Base-by-base conservation (phyloP, 2,888 invertebrate genomes). In the Euclidia mi region DNA sequence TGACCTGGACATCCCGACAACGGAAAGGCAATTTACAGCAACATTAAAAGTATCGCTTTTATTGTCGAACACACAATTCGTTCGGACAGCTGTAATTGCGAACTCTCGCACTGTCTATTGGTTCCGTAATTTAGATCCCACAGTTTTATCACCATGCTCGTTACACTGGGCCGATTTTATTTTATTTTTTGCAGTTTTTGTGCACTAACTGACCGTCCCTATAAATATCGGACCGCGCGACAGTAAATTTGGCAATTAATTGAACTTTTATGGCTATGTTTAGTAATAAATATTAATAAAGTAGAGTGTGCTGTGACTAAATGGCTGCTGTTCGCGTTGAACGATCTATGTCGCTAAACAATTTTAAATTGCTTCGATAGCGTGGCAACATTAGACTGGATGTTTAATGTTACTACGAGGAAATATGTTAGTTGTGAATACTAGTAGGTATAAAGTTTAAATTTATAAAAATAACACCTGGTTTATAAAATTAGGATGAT, bases 11-110 rank as follows among this genome's bases (percentile, higher is more conserved):
- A 83, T 78, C 84, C 76, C 85, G 79, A 82, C 85, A 81, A 81
- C 82, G 82, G 77, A 79, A 77, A 77, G 81, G 81, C 84, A 85
- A 89, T 90, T 91, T 92, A 91, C 89, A 85, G 85, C 87, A 81
- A 85, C 90, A 90, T 91, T 92, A 92, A 92, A 92, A 91, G 91
- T 89, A 90, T 90, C 88, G 88, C 88, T 88, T 90, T 91, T 92
- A 92, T 92, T 89, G 92, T 87, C 87, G 87, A 87, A 86, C 85
- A 87, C 88, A 91, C 91, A 90, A 91, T 90, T 92, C 92, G 91
- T n/a, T n/a, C n/a, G n/a, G n/a, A n/a, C n/a, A n/a, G n/a, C n/a
- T n/a, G n/a, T n/a, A n/a, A n/a, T n/a, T n/a, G n/a, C n/a, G n/a
- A n/a, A n/a, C n/a, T n/a, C n/a, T n/a, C n/a, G n/a, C n/a, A n/a